These are phyloP conservation scores for Leptopilina clavipes DNA, from an alignment of 1,140 invertebrate species.

Conservation along the genomic window DNA sequence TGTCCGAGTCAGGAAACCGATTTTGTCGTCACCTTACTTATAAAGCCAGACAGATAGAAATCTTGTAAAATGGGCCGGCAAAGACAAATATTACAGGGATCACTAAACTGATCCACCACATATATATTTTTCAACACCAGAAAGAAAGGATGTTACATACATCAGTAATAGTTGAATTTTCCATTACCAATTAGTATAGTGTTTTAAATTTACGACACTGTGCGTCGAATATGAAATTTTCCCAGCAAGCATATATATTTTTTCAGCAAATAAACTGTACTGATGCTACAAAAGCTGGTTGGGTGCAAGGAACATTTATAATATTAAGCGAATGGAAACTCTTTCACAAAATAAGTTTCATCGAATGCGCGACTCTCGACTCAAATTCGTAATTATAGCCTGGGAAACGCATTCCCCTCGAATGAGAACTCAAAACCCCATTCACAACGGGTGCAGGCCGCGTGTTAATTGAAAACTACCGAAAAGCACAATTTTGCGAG, in stretches of 20 bases:
- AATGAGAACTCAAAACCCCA: constrained; percentile 59
- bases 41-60: constrained; percentile 69
- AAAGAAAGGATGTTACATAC: no score
- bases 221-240: no score
- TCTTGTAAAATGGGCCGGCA: constrained; percentile 71
- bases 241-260: no score
- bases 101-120: constrained; percentile 54
- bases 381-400: constrained; percentile 60
- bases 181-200: no score
- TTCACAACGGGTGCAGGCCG: constrained; percentile 50
- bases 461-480: constrained; percentile 75
- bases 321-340: constrained; percentile 17
- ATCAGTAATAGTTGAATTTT: no score
- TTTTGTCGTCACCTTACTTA: constrained; percentile 57
- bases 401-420: constrained; percentile 52
- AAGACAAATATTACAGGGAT: constrained; percentile 68
- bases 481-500: constrained; percentile 73
- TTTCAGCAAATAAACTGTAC: no score
- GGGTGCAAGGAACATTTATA: background rate
- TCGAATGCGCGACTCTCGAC: constrained; percentile 47
- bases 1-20: constrained; percentile 44
- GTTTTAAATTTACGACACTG: no score
- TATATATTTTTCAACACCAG: constrained; percentile 55
- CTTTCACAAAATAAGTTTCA: constrained; percentile 54
- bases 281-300: background rate